These are phyloP conservation scores for Zaprionus taronus DNA, from an alignment of 1,140 invertebrate genomes.

Conservation along the genomic window DNA sequence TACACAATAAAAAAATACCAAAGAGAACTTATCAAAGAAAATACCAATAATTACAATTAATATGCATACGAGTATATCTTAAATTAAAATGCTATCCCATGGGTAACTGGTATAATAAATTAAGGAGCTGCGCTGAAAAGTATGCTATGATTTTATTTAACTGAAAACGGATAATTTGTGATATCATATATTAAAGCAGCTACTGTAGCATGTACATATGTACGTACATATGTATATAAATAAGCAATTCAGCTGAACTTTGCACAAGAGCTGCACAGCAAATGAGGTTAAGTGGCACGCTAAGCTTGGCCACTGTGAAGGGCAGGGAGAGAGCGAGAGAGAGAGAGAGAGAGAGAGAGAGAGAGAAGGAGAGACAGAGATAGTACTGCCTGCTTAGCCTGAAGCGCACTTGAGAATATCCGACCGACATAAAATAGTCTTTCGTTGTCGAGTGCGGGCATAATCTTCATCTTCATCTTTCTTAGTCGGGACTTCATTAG, in stretches of 20 bases:
- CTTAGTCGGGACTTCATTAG: constrained; percentile 4
- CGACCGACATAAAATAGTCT: too few relatives aligned
- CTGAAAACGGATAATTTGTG: neutral
- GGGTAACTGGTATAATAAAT: too few relatives aligned
- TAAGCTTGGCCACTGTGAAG: constrained; percentile 21
- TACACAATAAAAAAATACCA: too few relatives aligned
- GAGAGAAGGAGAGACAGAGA: neutral
- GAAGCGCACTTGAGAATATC: too few relatives aligned
- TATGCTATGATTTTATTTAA: neutral
- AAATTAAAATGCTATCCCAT: neutral
- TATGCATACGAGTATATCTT: neutral
- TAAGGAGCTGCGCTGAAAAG: neutral
- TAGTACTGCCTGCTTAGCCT: too few relatives aligned
- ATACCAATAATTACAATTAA: neutral
- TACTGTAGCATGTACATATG: neutral
- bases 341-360: neutral
- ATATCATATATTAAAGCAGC: neutral
- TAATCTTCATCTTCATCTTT: too few relatives aligned
- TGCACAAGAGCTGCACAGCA: constrained; percentile 12
- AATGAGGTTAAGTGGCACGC: constrained; percentile 60
- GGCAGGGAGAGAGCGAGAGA: neutral
- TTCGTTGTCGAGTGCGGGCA: too few relatives aligned
- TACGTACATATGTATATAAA: neutral
- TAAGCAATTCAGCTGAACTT: constrained; percentile 1
- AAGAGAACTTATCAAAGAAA: too few relatives aligned